phyloP scores from a whole-genome alignment of 2,888 invertebrate species.

The Asteroscopus sphinx region DNA sequence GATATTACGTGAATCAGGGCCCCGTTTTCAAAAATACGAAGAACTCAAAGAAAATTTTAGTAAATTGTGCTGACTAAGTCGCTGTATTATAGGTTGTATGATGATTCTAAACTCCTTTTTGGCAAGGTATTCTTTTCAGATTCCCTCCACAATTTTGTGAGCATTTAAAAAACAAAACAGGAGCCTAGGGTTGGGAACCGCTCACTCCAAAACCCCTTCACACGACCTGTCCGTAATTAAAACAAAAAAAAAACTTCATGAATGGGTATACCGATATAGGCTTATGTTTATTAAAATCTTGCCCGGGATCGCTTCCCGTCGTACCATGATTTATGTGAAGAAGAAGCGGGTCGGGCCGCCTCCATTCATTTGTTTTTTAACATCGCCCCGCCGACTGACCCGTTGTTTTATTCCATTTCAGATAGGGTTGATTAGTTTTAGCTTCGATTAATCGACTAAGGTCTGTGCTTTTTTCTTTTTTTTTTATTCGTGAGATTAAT shows the following conservation, averaged over 20 bases:
- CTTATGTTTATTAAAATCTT: constrained; percentile 88
- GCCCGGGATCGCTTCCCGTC: constrained; percentile 75
- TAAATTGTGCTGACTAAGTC: too few species aligned
- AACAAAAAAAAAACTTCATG: constrained; percentile 83
- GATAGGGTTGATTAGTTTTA: constrained; percentile 88
- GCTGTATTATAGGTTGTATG: too few species aligned
- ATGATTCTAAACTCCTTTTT: too few species aligned
- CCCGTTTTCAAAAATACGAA: too few species aligned
- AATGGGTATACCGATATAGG: constrained; percentile 82
- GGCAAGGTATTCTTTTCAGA: too few species aligned
- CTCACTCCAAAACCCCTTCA: constrained; percentile 70
- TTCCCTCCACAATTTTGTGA: constrained; percentile 10
- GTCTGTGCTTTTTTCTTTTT: constrained; percentile 58
- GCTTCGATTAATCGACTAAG: constrained; percentile 78
- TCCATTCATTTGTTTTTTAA: constrained; percentile 88
- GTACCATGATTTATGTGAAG: constrained; percentile 82
- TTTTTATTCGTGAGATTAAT: constrained; percentile 59
- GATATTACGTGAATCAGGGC: too few species aligned
- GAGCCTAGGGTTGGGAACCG: constrained; percentile 56
- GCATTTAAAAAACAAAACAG: constrained; percentile 37
- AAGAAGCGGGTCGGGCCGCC: constrained; percentile 75
- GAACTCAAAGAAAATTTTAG: too few species aligned
- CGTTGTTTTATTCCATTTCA: constrained; percentile 72
- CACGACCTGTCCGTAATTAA: constrained; percentile 84
- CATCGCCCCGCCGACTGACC: constrained; percentile 44